Percentiles rank a stretch among this genome's conserved stretches.
These are phyloP conservation scores for Zygothrica quintamaculata DNA, from an alignment of 2,888 invertebrate species.

Conservation along the genomic window DNA sequence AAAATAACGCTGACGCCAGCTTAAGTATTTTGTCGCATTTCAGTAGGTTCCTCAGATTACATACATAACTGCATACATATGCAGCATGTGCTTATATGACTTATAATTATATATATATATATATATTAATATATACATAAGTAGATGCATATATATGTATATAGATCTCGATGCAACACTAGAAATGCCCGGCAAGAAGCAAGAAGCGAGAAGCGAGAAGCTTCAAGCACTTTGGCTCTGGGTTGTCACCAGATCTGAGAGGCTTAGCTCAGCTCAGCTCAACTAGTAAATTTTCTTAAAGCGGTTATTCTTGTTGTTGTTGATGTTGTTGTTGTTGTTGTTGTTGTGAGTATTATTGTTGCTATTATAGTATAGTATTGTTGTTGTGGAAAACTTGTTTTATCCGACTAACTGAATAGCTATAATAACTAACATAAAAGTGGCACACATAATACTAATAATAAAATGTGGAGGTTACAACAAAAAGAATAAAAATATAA, in stretches of 20 bases:
- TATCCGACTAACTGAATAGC: no score
- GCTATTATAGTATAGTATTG: constrained; percentile 56
- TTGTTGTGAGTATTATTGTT: constrained; percentile 58
- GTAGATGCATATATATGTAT: constrained; percentile 1
- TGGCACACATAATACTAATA: constrained; percentile 58
- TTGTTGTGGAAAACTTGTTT: constrained; percentile 63
- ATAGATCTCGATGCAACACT: neutral
- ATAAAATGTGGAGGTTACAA: constrained; percentile 38
- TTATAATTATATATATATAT: constrained; percentile 10
- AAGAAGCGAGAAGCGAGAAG: no score
- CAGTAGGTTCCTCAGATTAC: constrained; percentile 50
- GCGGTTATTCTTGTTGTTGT: constrained; percentile 77
- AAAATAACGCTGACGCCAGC: constrained; percentile 60
- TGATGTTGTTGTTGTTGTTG: constrained; percentile 58
- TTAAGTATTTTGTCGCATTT: constrained; percentile 36
- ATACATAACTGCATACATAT: constrained; percentile 5
- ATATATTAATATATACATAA: neutral
- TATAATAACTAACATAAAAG: constrained; percentile 68
- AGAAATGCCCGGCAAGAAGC: constrained; percentile 22
- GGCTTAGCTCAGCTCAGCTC: constrained; percentile 39
- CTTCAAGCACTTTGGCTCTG: constrained; percentile 35
- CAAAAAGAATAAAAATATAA: constrained; percentile 12
- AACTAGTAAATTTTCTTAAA: constrained; percentile 49
- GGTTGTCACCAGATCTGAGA: constrained; percentile 46
- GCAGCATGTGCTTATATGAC: neutral